Conservation (phyloP, 92 coral and sea anemone species). For the Epizoanthus illoricatus region DNA sequence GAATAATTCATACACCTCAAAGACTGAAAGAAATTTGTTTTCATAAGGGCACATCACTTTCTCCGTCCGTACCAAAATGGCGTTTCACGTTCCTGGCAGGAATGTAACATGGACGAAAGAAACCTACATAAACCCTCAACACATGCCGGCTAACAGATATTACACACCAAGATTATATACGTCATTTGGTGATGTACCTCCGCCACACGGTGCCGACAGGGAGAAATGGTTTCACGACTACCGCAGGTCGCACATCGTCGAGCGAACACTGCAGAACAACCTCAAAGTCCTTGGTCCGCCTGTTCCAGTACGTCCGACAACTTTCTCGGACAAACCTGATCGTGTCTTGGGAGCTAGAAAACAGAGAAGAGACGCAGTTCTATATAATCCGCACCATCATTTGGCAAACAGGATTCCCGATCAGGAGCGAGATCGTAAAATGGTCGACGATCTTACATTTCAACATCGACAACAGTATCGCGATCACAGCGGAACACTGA, state of each 20-base stretch:
- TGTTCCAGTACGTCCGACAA: constrained; percentile 86
- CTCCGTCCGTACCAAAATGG: constrained; percentile 51
- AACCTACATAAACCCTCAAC: constrained; percentile 74
- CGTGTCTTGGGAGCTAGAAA: constrained; percentile 83
- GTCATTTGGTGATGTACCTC: constrained; percentile 54
- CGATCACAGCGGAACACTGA: constrained; percentile 79
- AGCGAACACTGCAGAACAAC: constrained; percentile 68
- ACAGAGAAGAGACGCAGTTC: constrained; percentile 72
- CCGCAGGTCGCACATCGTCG: constrained; percentile 81
- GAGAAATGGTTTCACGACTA: constrained; percentile 97
- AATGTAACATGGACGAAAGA: constrained; percentile 84
- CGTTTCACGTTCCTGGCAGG: constrained; percentile 69
- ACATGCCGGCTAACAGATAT: constrained; percentile 74
- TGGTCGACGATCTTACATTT: constrained; percentile 63
- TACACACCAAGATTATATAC: constrained; percentile 75
- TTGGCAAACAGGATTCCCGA: constrained; percentile 86
- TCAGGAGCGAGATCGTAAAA: constrained; percentile 88
- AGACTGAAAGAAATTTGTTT: too few species aligned
- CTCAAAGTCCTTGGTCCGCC: constrained; percentile 76
- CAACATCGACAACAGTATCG: constrained; percentile 88
- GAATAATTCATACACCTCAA: too few species aligned
- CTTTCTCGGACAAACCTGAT: constrained; percentile 88
- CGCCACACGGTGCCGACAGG: constrained; percentile 72
- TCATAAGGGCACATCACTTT: too few species aligned
- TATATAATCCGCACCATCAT: constrained; percentile 74